Conservation (phyloP, 2,797 vertebrate genomes). For the Amphiprion clarkii region DNA sequence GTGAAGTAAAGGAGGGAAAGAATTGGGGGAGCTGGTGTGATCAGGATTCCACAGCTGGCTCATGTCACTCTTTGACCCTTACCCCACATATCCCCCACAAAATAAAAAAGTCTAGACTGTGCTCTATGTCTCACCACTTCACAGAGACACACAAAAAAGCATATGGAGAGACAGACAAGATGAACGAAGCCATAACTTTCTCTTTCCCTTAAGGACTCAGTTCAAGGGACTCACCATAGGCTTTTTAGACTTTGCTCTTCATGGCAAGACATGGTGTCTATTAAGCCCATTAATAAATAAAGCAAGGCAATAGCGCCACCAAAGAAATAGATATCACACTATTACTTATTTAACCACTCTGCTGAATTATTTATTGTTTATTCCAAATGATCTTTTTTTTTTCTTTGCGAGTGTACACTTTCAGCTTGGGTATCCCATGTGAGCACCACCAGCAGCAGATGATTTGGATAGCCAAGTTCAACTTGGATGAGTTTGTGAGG, state of each 20-base stretch:
- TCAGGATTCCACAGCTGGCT: slow-evolving; percentile 84
- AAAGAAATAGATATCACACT: slow-evolving; percentile 85
- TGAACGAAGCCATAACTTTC: slow-evolving; percentile 73
- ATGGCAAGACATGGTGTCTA: slow-evolving; percentile 77
- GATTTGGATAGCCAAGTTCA: slow-evolving; percentile 76
- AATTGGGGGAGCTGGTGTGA: slow-evolving; percentile 57
- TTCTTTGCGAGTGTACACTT: slow-evolving; percentile 73
- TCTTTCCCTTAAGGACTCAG: slow-evolving; percentile 63
- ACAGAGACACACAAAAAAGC: slow-evolving; percentile 51
- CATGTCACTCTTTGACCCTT: slow-evolving; percentile 82
- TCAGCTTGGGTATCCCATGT: slow-evolving; percentile 79
- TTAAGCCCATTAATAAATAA: slow-evolving; percentile 85
- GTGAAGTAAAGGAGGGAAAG: slow-evolving; percentile 56
- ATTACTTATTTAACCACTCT: slow-evolving; percentile 84
- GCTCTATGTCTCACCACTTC: slow-evolving; percentile 61
- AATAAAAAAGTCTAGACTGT: slow-evolving; percentile 81
- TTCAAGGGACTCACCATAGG: slow-evolving; percentile 66
- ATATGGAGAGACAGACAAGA: slow-evolving; percentile 54
- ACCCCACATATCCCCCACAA: slow-evolving; percentile 58
- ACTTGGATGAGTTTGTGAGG: slow-evolving; percentile 72
- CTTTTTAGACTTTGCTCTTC: slow-evolving; percentile 68
- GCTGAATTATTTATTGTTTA: slow-evolving; percentile 87
- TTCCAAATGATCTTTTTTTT: slow-evolving; percentile 84
- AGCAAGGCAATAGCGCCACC: slow-evolving; percentile 82
- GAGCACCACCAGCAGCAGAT: slow-evolving; percentile 62